A percentile compares a stretch with the other conserved stretches of the same genome.
Conservation (phyloP, 2,888 invertebrate species). For the Drosophila borborema region DNA sequence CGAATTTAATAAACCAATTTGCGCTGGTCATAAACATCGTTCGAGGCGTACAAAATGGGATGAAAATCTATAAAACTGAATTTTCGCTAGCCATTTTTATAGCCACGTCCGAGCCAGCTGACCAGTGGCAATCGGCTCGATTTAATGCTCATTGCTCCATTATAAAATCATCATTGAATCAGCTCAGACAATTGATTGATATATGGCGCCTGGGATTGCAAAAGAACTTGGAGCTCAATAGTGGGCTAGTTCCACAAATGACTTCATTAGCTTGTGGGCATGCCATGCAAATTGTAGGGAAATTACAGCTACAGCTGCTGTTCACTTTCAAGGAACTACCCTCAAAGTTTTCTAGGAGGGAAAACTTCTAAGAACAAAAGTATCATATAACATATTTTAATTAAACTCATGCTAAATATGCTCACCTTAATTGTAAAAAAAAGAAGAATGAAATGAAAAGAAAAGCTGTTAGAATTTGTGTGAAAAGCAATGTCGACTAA, state of each 20-base stretch:
- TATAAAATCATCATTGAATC: slow-evolving; percentile 62
- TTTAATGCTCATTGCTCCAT: slow-evolving; percentile 50
- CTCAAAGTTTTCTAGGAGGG: neutral
- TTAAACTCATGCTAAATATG: slow-evolving; percentile 57
- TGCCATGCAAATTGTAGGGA: neutral
- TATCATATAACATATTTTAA: slow-evolving; percentile 62
- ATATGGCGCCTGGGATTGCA: slow-evolving; percentile 39
- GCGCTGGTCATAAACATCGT: slow-evolving; percentile 67
- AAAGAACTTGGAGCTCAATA: slow-evolving; percentile 5
- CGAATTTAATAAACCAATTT: slow-evolving; percentile 62
- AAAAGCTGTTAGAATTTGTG: neutral
- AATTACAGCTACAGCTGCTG: slow-evolving; percentile 36
- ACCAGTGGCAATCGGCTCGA: neutral
- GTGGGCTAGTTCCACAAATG: slow-evolving; percentile 40
- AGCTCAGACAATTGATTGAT: slow-evolving; percentile 68
- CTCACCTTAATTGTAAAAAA: slow-evolving; percentile 18
- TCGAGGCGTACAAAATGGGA: slow-evolving; percentile 41
- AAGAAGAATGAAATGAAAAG: slow-evolving; percentile 11
- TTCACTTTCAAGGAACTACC: neutral
- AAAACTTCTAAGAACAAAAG: slow-evolving; percentile 25
- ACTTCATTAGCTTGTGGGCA: slow-evolving; percentile 44
- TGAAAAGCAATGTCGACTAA: slow-evolving; percentile 14
- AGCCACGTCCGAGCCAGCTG: slow-evolving; percentile 48
- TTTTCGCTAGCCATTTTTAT: slow-evolving; percentile 34
- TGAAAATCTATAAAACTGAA: slow-evolving; percentile 18